phyloP scores from a whole-genome alignment of 2,888 invertebrate species.

The Scrobipalpa costella region DNA sequence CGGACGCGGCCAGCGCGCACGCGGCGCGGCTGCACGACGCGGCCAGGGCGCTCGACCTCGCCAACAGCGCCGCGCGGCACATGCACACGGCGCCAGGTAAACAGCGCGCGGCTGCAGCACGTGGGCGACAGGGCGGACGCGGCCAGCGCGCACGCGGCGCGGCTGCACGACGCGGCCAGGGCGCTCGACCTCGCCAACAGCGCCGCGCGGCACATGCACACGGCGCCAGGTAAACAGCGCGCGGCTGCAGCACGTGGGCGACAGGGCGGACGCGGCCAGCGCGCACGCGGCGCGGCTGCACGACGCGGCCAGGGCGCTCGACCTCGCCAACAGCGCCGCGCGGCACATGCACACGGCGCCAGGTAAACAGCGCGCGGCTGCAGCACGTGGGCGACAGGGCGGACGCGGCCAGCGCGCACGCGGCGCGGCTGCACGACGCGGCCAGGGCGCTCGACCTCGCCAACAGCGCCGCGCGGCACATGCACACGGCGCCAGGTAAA shows the following conservation, averaged over 20 bases:
- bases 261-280: slow-evolving; percentile 59
- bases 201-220: slow-evolving; percentile 51
- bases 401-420: slow-evolving; percentile 55
- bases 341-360: slow-evolving; percentile 35
- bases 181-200: slow-evolving; percentile 54
- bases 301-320: slow-evolving; percentile 62
- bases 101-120: slow-evolving; percentile 81
- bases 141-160: slow-evolving; percentile 57
- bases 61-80: slow-evolving; percentile 54
- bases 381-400: slow-evolving; percentile 71
- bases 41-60: slow-evolving; percentile 62
- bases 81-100: neutral
- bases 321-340: slow-evolving; percentile 57
- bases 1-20: slow-evolving; percentile 55
- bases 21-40: slow-evolving; percentile 60
- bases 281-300: slow-evolving; percentile 61
- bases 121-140: slow-evolving; percentile 65
- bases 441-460: slow-evolving; percentile 63
- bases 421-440: slow-evolving; percentile 57
- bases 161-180: slow-evolving; percentile 60
- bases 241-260: slow-evolving; percentile 79
- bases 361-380: slow-evolving; percentile 83
- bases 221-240: no score
- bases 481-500: no score
- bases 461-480: slow-evolving; percentile 53